phyloP scores from a whole-genome alignment of 2,113 vertebrate genomes.

The Vimba vimba region DNA sequence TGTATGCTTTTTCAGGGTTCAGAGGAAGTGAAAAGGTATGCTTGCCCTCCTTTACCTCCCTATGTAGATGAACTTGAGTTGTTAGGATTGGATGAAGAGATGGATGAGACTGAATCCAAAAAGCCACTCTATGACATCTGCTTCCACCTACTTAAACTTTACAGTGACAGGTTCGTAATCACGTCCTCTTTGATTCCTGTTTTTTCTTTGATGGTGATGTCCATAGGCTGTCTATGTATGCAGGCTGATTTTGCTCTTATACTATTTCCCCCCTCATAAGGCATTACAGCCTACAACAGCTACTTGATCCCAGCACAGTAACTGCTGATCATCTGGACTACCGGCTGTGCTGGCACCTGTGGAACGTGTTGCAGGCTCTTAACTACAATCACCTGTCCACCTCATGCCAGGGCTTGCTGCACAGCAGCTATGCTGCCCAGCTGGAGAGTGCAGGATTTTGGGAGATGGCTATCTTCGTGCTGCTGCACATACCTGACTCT shows the following conservation, averaged over 20 bases:
- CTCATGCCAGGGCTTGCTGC: slow-evolving; percentile 83
- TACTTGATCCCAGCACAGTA: slow-evolving; percentile 88
- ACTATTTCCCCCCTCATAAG: slow-evolving; percentile 66
- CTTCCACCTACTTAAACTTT: slow-evolving; percentile 94
- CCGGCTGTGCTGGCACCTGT: slow-evolving; percentile 94
- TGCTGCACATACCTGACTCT: slow-evolving; percentile 84
- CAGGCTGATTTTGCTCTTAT: background rate
- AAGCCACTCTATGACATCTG: slow-evolving; percentile 86
- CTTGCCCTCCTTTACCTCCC: slow-evolving; percentile 86
- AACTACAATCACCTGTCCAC: slow-evolving; percentile 85
- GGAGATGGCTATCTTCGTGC: slow-evolving; percentile 90
- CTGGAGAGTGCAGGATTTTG: slow-evolving; percentile 90
- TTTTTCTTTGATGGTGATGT: background rate
- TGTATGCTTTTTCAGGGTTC: slow-evolving; percentile 73
- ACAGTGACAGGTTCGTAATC: slow-evolving; percentile 86
- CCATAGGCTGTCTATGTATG: background rate
- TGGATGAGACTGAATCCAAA: slow-evolving; percentile 64
- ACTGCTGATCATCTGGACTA: slow-evolving; percentile 88
- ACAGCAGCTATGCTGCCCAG: slow-evolving; percentile 88
- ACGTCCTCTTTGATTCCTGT: background rate
- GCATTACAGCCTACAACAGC: slow-evolving; percentile 86
- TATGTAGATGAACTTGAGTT: slow-evolving; percentile 81
- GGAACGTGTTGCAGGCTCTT: slow-evolving; percentile 88
- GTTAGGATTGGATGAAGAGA: slow-evolving; percentile 61
- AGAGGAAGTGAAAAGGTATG: slow-evolving; percentile 79